These are phyloP conservation scores for Erannis defoliaria DNA, from an alignment of 2,888 invertebrate genomes.

Conservation along the genomic window DNA sequence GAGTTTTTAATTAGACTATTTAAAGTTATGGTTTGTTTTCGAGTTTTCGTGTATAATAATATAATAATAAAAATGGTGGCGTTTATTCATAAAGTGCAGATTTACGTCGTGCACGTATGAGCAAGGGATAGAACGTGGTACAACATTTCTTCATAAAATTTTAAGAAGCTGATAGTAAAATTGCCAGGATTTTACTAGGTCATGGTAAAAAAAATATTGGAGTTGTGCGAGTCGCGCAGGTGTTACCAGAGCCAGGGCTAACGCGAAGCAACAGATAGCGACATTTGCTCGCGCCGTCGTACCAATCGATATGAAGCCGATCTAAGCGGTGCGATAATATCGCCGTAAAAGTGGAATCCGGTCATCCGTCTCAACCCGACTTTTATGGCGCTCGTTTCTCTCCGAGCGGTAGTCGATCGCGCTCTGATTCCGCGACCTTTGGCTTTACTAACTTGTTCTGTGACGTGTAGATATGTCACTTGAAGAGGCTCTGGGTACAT, in stretches of 20 bases:
- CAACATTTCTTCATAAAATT: too few relatives aligned
- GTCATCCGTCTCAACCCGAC: slow-evolving; percentile 48
- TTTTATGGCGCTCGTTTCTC: slow-evolving; percentile 63
- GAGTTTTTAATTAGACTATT: too few relatives aligned
- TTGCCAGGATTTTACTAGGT: too few relatives aligned
- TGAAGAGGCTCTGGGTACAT: background rate
- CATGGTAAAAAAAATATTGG: background rate
- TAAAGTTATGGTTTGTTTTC: too few relatives aligned
- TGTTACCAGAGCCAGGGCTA: slow-evolving; percentile 9
- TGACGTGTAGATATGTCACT: background rate
- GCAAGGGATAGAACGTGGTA: too few relatives aligned
- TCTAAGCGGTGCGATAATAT: slow-evolving; percentile 52
- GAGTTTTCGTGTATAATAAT: too few relatives aligned
- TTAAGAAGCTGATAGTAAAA: too few relatives aligned
- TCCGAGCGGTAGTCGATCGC: slow-evolving; percentile 37
- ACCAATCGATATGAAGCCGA: slow-evolving; percentile 29
- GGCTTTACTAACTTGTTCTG: slow-evolving; percentile 32
- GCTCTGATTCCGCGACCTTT: slow-evolving; percentile 41
- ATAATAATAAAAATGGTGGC: too few relatives aligned
- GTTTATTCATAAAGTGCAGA: too few relatives aligned
- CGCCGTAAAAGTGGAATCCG: slow-evolving; percentile 57
- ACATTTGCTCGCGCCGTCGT: slow-evolving; percentile 24
- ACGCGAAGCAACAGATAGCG: slow-evolving; percentile 44
- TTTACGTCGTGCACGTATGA: too few relatives aligned
- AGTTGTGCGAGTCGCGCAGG: background rate